Evolutionary conservation across 1,140 invertebrate species (phyloP).

Genomic region (Bombus confusus): DNA sequence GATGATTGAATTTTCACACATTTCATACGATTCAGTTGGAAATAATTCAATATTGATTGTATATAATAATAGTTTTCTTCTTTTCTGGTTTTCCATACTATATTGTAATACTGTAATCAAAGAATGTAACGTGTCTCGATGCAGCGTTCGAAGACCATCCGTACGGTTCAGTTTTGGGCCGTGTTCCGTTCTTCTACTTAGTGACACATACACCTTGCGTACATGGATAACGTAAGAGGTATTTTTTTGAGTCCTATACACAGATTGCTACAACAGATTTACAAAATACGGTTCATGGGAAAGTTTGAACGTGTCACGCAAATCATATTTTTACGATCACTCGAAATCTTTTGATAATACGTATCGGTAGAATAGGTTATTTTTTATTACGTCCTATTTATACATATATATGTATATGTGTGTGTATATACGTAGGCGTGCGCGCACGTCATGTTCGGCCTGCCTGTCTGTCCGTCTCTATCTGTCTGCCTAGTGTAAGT

Average conservation of each 20-base stretch:
- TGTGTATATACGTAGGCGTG: background rate
- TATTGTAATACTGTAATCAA: constrained; percentile 8
- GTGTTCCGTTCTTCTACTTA: constrained; percentile 71
- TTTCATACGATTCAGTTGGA: background rate
- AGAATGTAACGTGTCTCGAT: constrained; percentile 57
- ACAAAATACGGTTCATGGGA: constrained; percentile 53
- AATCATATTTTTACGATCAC: constrained; percentile 67
- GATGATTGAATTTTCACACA: background rate
- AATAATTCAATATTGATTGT: background rate
- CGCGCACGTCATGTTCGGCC: background rate
- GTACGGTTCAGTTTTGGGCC: constrained; percentile 66
- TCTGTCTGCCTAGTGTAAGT: background rate
- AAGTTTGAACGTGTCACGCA: constrained; percentile 60
- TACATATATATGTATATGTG: constrained; percentile 37
- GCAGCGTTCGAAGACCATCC: constrained; percentile 66
- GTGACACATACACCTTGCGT: constrained; percentile 64
- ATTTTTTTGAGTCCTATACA: constrained; percentile 63
- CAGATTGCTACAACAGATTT: constrained; percentile 59
- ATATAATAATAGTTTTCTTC: background rate
- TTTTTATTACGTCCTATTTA: constrained; percentile 68
- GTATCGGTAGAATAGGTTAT: constrained; percentile 64
- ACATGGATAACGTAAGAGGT: constrained; percentile 55
- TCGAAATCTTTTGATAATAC: constrained; percentile 65
- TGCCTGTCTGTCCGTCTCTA: background rate
- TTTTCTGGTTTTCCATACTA: background rate